Evolutionary conservation across 2,888 invertebrate species (phyloP).

Genomic region (Leptogaster cylindrica): DNA sequence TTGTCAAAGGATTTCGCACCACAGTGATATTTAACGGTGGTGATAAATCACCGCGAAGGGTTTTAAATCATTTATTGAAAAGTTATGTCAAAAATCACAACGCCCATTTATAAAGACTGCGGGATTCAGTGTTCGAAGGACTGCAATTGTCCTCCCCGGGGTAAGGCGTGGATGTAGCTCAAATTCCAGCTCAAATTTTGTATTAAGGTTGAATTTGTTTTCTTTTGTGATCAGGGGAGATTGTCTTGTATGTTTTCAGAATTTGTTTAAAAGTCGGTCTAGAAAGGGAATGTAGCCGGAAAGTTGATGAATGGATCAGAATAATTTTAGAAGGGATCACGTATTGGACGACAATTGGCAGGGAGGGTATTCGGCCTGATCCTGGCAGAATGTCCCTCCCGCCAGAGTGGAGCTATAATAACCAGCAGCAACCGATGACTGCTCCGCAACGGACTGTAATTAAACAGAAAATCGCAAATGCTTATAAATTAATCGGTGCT

Average conservation of each 20-base stretch:
- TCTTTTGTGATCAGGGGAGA: too few relatives aligned
- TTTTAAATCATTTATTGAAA: slow-evolving; percentile 29
- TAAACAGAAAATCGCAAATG: slow-evolving; percentile 38
- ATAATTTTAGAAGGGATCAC: too few relatives aligned
- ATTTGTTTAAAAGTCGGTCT: neutral
- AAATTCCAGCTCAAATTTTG: too few relatives aligned
- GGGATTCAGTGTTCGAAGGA: slow-evolving; percentile 11
- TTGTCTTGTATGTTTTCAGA: too few relatives aligned
- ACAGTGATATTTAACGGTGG: slow-evolving; percentile 5
- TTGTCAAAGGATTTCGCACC: slow-evolving; percentile 24
- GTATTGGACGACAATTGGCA: too few relatives aligned
- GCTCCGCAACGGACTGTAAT: slow-evolving; percentile 21
- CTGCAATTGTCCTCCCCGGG: too few relatives aligned
- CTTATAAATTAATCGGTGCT: slow-evolving; percentile 47
- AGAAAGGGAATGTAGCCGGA: too few relatives aligned
- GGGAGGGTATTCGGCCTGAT: too few relatives aligned
- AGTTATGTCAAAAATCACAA: slow-evolving; percentile 30
- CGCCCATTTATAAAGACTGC: slow-evolving; percentile 8
- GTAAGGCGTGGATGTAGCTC: too few relatives aligned
- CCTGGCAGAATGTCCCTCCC: slow-evolving; percentile 1
- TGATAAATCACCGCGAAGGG: slow-evolving; percentile 12
- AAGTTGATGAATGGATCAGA: too few relatives aligned
- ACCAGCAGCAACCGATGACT: slow-evolving; percentile 13
- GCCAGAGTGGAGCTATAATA: neutral
- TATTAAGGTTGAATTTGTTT: too few relatives aligned